Conservation (phyloP, 2,888 invertebrate genomes). For the Amphipoea oculea region DNA sequence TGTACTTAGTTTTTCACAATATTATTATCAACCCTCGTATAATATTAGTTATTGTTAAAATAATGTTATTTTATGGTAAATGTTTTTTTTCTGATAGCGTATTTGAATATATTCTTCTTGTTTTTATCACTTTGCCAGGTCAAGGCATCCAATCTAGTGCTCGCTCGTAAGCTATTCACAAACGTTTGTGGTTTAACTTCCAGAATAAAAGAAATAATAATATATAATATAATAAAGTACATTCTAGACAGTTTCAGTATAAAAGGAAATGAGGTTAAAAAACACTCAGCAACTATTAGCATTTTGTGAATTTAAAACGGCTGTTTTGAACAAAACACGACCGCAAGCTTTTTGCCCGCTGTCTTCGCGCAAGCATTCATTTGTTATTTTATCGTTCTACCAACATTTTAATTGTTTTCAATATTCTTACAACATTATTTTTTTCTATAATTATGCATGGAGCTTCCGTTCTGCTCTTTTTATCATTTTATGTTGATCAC, state of each 20-base stretch:
- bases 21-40: background rate
- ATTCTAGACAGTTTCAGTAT: background rate
- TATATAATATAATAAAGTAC: too few relatives aligned
- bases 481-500: too few relatives aligned
- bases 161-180: background rate
- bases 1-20: background rate
- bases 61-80: background rate
- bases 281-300: slow-evolving; percentile 29
- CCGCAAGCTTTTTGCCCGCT: background rate
- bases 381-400: background rate
- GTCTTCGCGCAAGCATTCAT: background rate
- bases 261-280: slow-evolving; percentile 30
- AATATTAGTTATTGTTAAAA: background rate
- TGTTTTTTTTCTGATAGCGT: background rate
- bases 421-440: background rate
- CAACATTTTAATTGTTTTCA: background rate
- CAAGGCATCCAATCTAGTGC: background rate
- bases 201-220: background rate
- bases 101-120: background rate
- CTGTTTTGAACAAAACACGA: slow-evolving; percentile 12
- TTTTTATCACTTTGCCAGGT: background rate
- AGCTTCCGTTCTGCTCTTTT: background rate
- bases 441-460: too few relatives aligned
- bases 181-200: background rate
- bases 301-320: slow-evolving; percentile 40